A percentile compares a stretch with the other conserved stretches of the same genome.
phyloP scores from a whole-genome alignment of 1,140 invertebrate genomes.

The Oryzaephilus surinamensis region DNA sequence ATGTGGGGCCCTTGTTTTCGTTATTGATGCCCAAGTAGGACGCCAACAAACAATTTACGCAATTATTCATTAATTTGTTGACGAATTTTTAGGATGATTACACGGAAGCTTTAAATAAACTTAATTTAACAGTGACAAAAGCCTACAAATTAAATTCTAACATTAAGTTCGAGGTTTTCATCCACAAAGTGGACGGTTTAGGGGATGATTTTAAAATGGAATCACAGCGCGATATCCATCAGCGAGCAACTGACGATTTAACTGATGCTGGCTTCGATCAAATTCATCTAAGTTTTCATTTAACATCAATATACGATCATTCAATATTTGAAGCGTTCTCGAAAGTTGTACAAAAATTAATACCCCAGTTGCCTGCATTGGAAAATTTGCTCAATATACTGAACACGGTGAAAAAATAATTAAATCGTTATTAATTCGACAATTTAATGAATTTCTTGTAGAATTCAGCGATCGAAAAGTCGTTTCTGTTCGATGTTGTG shows the following conservation, averaged over 20 bases:
- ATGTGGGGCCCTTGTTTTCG: constrained; percentile 94
- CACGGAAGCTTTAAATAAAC: constrained; percentile 85
- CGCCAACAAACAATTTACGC: neutral
- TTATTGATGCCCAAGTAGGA: constrained; percentile 93
- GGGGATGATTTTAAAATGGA: constrained; percentile 98
- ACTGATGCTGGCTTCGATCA: constrained; percentile 76
- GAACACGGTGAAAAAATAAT: constrained; percentile 86
- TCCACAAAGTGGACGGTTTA: constrained; percentile 98
- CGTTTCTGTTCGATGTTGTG: constrained; percentile 96
- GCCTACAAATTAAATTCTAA: constrained; percentile 93
- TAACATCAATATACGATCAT: constrained; percentile 99
- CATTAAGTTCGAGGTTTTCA: constrained; percentile 98
- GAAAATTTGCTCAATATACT: constrained; percentile 99
- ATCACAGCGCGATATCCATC: constrained; percentile 95
- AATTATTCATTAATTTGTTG: neutral
- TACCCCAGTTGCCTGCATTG: constrained; percentile 91
- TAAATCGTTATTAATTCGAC: neutral
- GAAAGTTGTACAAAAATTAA: constrained; percentile 98
- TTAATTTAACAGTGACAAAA: constrained; percentile 85
- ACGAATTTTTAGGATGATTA: constrained; percentile 78
- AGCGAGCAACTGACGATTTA: constrained; percentile 90
- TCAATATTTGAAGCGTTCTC: constrained; percentile 99
- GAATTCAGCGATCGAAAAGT: constrained; percentile 98
- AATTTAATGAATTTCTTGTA: constrained; percentile 38
- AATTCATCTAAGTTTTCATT: constrained; percentile 88